A percentile compares a stretch with the other conserved stretches of the same genome.
Conservation (phyloP, 1,140 invertebrate genomes). For the Heliconius hermathena region DNA sequence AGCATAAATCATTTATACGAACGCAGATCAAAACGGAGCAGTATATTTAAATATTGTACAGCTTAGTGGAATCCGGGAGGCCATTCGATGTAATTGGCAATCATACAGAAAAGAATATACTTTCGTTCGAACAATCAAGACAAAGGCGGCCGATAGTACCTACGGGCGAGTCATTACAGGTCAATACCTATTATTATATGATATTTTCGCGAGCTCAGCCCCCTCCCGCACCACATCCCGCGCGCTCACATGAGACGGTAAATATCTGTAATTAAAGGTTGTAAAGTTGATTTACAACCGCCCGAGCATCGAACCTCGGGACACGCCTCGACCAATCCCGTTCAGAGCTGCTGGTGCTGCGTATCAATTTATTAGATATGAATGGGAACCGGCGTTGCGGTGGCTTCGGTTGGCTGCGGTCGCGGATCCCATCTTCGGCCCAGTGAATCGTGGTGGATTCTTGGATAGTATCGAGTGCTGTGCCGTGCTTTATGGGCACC, state of each 20-base stretch:
- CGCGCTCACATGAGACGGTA: slow-evolving; percentile 76
- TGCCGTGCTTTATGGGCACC: slow-evolving; percentile 71
- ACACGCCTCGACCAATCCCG: slow-evolving; percentile 73
- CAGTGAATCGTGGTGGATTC: slow-evolving; percentile 55
- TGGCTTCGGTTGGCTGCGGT: slow-evolving; percentile 74
- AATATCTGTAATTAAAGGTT: slow-evolving; percentile 82
- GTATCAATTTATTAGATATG: slow-evolving; percentile 81
- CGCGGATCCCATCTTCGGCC: slow-evolving; percentile 63
- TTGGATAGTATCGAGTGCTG: slow-evolving; percentile 65
- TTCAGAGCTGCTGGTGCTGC: slow-evolving; percentile 49
- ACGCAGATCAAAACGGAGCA: slow-evolving; percentile 64
- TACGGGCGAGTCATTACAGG: slow-evolving; percentile 77
- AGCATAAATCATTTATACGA: slow-evolving; percentile 72
- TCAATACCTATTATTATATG: slow-evolving; percentile 81
- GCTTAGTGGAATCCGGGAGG: slow-evolving; percentile 69
- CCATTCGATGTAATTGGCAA: slow-evolving; percentile 80
- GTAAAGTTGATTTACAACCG: slow-evolving; percentile 80
- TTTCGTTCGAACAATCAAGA: slow-evolving; percentile 75
- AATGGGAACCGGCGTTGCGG: slow-evolving; percentile 76
- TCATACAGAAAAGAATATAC: slow-evolving; percentile 77
- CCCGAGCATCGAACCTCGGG: slow-evolving; percentile 63
- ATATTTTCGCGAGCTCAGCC: slow-evolving; percentile 79
- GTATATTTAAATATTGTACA: slow-evolving; percentile 65
- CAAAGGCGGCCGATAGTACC: slow-evolving; percentile 78
- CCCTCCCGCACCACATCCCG: slow-evolving; percentile 73